These are phyloP conservation scores for Agrilus biguttatus DNA, from an alignment of 2,888 invertebrate species.

Conservation along the genomic window DNA sequence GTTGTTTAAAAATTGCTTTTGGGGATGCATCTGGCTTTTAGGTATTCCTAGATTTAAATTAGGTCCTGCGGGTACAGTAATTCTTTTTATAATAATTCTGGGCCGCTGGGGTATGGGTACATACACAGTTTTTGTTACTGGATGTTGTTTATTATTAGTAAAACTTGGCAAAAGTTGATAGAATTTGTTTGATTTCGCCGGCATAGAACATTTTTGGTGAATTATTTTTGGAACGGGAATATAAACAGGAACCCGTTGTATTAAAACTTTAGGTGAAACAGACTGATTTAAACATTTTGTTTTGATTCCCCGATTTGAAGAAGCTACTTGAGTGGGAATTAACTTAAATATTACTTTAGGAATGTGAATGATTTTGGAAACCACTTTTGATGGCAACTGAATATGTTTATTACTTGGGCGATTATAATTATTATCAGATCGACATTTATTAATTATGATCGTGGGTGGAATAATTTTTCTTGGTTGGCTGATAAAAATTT, in stretches of 20 bases:
- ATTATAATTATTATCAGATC: no score
- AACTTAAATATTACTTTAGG: no score
- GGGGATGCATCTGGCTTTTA: neutral
- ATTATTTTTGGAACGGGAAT: no score
- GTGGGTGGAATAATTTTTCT: neutral
- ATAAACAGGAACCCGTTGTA: constrained; percentile 1
- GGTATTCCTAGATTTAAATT: neutral
- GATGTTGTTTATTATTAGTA: no score
- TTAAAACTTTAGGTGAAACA: neutral
- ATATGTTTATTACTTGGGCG: neutral
- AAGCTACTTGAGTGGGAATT: no score
- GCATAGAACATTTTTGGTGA: no score
- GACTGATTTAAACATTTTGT: neutral
- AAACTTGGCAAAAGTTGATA: no score
- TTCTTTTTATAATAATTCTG: neutral
- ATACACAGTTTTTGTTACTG: no score
- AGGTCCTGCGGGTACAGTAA: neutral
- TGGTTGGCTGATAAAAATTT: constrained; percentile 1
- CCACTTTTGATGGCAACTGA: neutral
- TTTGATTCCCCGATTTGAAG: no score
- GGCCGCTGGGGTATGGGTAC: neutral
- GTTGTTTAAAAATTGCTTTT: neutral
- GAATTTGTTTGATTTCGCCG: no score
- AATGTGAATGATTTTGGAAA: no score
- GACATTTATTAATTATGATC: no score